Evolutionary conservation across 1,140 invertebrate species (phyloP).

Genomic region (Pachypsylla venusta): DNA sequence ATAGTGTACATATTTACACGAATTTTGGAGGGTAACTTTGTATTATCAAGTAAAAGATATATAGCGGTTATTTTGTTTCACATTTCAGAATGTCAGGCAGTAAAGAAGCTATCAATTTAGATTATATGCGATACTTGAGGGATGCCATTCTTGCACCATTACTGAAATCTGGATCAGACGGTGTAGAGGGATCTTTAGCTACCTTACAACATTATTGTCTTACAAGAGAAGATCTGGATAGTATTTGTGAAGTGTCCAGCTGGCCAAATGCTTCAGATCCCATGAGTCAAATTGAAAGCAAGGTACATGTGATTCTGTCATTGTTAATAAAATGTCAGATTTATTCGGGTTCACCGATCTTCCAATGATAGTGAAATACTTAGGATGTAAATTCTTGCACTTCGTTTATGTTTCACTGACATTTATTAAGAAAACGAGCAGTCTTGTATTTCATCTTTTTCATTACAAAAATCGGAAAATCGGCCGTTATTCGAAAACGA

Average conservation of each 20-base stretch:
- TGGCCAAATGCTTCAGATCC: conserved; percentile 68
- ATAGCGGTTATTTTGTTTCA: background rate
- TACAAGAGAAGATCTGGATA: conserved; percentile 79
- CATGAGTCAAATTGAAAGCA: conserved; percentile 57
- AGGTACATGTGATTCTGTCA: conserved; percentile 40
- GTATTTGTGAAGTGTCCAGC: conserved; percentile 62
- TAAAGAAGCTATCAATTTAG: conserved; percentile 58
- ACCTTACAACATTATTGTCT: conserved; percentile 72
- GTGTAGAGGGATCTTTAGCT: conserved; percentile 53
- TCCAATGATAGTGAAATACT: conserved; percentile 7
- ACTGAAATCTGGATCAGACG: conserved; percentile 46
- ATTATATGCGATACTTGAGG: conserved; percentile 62
- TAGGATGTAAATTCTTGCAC: background rate
- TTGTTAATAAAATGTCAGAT: no score
- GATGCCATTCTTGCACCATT: conserved; percentile 59
- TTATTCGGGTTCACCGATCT: conserved; percentile 15
- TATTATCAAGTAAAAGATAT: no score
- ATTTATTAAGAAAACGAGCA: background rate
- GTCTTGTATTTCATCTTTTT: conserved; percentile 3
- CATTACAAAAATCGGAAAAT: no score
- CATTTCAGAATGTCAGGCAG: conserved; percentile 52
- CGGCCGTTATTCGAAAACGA: no score
- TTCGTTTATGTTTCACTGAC: conserved; percentile 3
- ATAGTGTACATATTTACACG: no score
- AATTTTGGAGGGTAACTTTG: no score